Evolutionary conservation across 2,113 vertebrate species (phyloP), one percentile per base, ranked within the genome.

Genomic region (Festucalex cinctus): DNA sequence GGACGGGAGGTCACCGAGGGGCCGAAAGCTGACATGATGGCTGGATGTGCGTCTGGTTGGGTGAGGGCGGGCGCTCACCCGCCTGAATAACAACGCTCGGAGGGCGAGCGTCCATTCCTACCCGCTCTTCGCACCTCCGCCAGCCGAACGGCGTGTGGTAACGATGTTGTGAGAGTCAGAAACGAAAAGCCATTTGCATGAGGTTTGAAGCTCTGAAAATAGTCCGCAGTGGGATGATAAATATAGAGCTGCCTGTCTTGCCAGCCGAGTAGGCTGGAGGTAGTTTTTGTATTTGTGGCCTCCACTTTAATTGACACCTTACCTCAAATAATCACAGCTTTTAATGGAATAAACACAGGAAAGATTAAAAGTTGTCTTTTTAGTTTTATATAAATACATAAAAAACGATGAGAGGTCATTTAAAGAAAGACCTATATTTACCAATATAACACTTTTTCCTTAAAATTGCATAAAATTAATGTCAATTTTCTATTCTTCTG

Each of bases 31-130:
- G 75, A 85, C 78, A 78, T 17, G 78, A 70, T 73, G 51, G 78
- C 76, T 76, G 74, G 73, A 79, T 79, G 75, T 26, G 66, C 67
- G 65, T 76, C 41, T 26, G 76, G 61, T 70, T 12, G 12, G 24
- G n/a, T 77, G 53, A 64, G 12, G 46, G 64, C 22, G 78, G 66
- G 63, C 22, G 19, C 74, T 75, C 57, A 66, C 32, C 71, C 78
- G 88, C 81, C 76, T 82, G 79, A 89, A 83, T 85, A 86, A 88
- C 80, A 78, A 73, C 73, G 69, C 73, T 71, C 44, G 73, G 68
- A 79, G 82, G 82, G 79, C 83, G 81, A 89, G 86, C 79, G 86
- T 72, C 67, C 79, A 65, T 80, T 85, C 68, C 80, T 73, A 76
- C 74, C 43, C 6, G 68, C 72, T 72, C 68, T 58, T 51, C 75